phyloP scores from a whole-genome alignment of 1,140 invertebrate genomes.

The Stegodyphus mimosarum region DNA sequence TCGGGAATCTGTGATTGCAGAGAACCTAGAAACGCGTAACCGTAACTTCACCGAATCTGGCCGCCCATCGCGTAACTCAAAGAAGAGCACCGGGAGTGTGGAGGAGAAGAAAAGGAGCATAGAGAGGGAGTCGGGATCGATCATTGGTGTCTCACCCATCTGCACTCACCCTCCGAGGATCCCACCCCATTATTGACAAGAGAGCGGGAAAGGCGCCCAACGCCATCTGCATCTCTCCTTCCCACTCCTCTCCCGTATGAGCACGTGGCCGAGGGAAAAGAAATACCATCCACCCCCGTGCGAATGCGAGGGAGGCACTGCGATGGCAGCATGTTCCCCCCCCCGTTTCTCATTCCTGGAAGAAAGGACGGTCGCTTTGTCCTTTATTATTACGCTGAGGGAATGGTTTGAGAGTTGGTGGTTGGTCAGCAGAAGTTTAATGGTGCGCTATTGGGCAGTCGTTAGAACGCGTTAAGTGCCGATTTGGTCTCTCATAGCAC shows the following conservation, averaged over 20 bases:
- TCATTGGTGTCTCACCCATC: constrained; percentile 42
- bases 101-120: not conserved
- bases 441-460: not conserved
- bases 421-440: constrained; percentile 13
- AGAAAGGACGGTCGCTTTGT: not conserved
- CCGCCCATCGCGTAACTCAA: not conserved
- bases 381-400: not conserved
- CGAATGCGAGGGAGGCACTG: not conserved
- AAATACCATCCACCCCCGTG: not conserved
- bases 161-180: constrained; percentile 13
- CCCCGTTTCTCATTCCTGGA: not conserved
- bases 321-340: not conserved
- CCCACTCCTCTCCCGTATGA: constrained; percentile 5
- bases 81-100: not conserved
- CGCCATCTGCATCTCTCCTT: constrained; percentile 30
- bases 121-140: constrained; percentile 21
- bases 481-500: no score
- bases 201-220: not conserved
- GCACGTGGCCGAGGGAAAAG: constrained; percentile 29
- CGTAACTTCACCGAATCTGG: no score
- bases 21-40: no score
- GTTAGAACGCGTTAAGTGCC: no score
- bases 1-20: no score
- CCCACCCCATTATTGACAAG: constrained; percentile 19
- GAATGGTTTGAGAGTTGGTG: not conserved